Evolutionary conservation across 1,140 invertebrate genomes (phyloP), one percentile per base, ranked within the genome.

Genomic region (Drosophila melanica): DNA sequence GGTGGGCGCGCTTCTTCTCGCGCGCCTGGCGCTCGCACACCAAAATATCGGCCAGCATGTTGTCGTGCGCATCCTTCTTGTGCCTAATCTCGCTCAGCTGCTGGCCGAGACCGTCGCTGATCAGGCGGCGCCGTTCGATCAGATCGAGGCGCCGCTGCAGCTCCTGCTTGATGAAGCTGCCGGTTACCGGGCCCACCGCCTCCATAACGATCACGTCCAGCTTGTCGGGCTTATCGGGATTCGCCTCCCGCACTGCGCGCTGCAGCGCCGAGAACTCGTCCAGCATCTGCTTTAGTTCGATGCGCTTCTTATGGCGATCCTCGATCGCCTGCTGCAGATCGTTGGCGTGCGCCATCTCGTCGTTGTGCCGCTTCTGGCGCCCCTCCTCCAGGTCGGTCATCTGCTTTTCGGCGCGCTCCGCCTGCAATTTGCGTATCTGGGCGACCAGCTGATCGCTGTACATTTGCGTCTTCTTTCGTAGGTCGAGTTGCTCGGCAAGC

Each of bases 161-260:
- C 1, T 45, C 35, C 16, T 62, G 35, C 1, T 44, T 39, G 9
- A 69, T 44, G 0, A 60, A 58, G 10, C 35, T 39, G 18, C 37
- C 44, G 0, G 81, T 86, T 0, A 62, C 42, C 2, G 81, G 63
- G 3, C 67, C 59, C 18, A 86, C 4, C 3, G 81, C 51, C n/a
- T 86, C 81, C 20, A 81, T 39, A 0, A 86, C 41, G 5, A 84
- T 70, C 0, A 66, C 64, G 11, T 86, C 75, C 11, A 76, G 54
- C 3, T 69, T 53, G 3, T 37, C 39, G 27, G 18, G 41, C 4
- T 37, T n/a, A 3, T 3, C 7, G 0, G 44, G 37, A 30, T 48
- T 44, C 9, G 33, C 45, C 5, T 69, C 47, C 1, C 64, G 62
- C 0, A 50, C 7, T 2, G 20, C 35, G 6, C 48, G 55, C 35